Evolutionary conservation across 2,113 vertebrate genomes (phyloP).

Genomic region (Cyrtonyx montezumae): DNA sequence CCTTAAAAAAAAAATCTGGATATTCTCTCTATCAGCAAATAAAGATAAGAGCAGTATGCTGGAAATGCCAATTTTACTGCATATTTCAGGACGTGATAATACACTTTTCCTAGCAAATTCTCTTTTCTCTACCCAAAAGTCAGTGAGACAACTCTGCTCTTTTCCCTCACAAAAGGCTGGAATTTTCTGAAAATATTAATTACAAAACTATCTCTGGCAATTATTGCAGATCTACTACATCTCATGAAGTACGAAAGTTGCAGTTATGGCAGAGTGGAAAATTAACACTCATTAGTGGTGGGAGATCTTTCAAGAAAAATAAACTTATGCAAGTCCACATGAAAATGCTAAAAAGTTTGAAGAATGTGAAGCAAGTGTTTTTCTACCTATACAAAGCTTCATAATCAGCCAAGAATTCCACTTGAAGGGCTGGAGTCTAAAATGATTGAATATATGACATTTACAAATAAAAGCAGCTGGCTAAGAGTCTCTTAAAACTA

Average conservation of each 20-base stretch:
- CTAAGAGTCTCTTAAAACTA: conserved; percentile 70
- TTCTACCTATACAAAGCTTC: conserved; percentile 50
- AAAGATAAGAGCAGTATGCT: conserved; percentile 83
- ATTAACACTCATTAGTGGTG: conserved; percentile 36
- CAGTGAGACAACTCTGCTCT: conserved; percentile 15
- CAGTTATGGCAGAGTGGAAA: conserved; percentile 40
- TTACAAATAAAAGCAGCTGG: conserved; percentile 79
- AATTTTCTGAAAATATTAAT: conserved; percentile 70
- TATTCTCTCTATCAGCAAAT: conserved; percentile 83
- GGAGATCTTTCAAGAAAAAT: conserved; percentile 39
- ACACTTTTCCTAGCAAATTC: conserved; percentile 69
- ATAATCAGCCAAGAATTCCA: conserved; percentile 48
- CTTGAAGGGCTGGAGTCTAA: conserved; percentile 42
- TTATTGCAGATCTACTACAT: conserved; percentile 37
- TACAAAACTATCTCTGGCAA: conserved; percentile 27
- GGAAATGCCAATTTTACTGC: conserved; percentile 79
- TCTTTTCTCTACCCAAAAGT: conserved; percentile 61
- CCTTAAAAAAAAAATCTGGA: conserved; percentile 76
- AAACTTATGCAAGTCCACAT: background rate
- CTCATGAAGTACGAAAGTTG: conserved; percentile 55
- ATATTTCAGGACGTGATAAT: conserved; percentile 75
- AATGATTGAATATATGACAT: conserved; percentile 61
- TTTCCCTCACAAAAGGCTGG: conserved; percentile 17
- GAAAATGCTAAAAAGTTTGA: conserved; percentile 52
- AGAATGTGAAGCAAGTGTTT: conserved; percentile 40